A percentile compares a stretch with the other conserved stretches of the same genome.
phyloP scores from a whole-genome alignment of 2,113 vertebrate species.

The Entomyzon cyanotis region DNA sequence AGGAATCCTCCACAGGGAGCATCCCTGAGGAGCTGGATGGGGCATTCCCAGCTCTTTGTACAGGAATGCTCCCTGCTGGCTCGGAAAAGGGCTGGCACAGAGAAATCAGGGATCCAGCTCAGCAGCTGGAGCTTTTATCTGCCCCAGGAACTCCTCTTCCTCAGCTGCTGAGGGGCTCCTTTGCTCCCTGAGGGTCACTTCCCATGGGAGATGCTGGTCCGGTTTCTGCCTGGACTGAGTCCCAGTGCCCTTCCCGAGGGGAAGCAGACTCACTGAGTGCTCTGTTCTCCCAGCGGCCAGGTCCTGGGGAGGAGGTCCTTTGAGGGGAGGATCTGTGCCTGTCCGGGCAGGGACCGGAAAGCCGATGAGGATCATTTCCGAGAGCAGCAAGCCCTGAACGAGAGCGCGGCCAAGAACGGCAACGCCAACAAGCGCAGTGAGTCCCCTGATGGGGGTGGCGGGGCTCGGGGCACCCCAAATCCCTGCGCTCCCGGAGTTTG shows the following conservation, averaged over 20 bases:
- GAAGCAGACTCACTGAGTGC: no score
- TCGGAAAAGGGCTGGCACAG: no score
- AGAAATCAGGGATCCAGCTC: not conserved
- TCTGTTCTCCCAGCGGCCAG: slow-evolving; percentile 69
- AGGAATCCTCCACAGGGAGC: not conserved
- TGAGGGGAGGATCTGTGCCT: slow-evolving; percentile 93
- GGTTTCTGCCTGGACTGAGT: not conserved
- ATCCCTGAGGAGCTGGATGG: not conserved
- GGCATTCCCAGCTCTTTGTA: accelerated
- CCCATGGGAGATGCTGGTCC: accelerated
- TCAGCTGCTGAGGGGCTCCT: not conserved
- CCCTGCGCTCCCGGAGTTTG: accelerated
- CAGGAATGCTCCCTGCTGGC: not conserved
- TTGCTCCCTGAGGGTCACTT: accelerated
- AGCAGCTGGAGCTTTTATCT: not conserved
- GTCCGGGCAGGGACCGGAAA: slow-evolving; percentile 93
- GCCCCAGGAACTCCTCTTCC: not conserved
- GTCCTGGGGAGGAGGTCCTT: slow-evolving; percentile 80
- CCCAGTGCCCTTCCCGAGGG: accelerated
- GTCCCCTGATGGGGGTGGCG: not conserved
- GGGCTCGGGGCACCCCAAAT: not conserved
- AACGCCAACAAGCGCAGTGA: slow-evolving; percentile 78
- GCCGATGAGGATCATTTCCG: slow-evolving; percentile 95
- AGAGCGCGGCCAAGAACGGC: slow-evolving; percentile 86
- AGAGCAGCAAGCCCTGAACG: slow-evolving; percentile 92